Percentiles rank a stretch among this genome's conserved stretches.
phyloP scores from a whole-genome alignment of 2,888 invertebrate species.

The Caenorhabditis panamensis region DNA sequence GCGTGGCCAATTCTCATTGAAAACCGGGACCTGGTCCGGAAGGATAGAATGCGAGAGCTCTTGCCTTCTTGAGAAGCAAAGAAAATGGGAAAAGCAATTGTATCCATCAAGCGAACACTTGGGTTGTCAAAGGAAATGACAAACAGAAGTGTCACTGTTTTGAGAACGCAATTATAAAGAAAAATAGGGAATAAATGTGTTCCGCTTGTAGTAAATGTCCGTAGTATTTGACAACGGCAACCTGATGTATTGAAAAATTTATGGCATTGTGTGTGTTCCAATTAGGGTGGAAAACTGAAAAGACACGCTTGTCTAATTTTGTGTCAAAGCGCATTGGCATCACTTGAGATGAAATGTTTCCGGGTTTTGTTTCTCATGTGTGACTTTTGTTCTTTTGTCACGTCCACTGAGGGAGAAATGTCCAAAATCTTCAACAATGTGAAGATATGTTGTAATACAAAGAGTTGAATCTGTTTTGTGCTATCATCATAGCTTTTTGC shows the following conservation, averaged over 20 bases:
- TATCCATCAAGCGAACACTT: slow-evolving; percentile 9
- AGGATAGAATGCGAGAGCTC: neutral
- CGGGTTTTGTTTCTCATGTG: neutral
- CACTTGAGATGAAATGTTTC: neutral
- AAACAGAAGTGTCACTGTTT: slow-evolving; percentile 38
- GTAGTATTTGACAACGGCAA: neutral
- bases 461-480: too few relatives aligned
- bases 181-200: too few relatives aligned
- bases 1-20: slow-evolving; percentile 1
- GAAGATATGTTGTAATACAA: too few relatives aligned
- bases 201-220: too few relatives aligned
- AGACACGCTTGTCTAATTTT: slow-evolving; percentile 4
- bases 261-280: too few relatives aligned
- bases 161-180: neutral
- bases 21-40: neutral
- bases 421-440: too few relatives aligned
- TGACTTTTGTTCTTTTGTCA: neutral
- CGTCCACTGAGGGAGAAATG: too few relatives aligned
- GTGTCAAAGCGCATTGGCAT: slow-evolving; percentile 7
- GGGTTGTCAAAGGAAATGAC: slow-evolving; percentile 7
- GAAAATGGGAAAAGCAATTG: slow-evolving; percentile 4
- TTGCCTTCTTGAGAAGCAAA: neutral
- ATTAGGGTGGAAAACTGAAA: neutral
- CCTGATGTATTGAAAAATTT: neutral
- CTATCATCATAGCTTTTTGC: too few relatives aligned